Base-by-base conservation (phyloP, 1,140 invertebrate genomes). In the Tribolium madens region DNA sequence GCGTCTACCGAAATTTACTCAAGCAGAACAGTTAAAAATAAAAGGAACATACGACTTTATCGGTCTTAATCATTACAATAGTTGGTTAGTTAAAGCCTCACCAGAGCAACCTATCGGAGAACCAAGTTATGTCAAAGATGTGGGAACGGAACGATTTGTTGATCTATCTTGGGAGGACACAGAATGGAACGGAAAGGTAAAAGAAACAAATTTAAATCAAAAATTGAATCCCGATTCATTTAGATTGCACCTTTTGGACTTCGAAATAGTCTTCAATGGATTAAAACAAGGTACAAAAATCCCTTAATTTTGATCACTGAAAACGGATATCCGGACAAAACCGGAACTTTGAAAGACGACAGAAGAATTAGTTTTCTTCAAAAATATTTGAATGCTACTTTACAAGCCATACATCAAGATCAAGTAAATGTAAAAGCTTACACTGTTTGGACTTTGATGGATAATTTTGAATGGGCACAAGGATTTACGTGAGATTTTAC, bases 381-480 rank as follows among this genome's bases (percentile, higher is more conserved):
- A 42, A 4, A 42, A n/a, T 42, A 42, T 42, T 42, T 42, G n/a
- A 42, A 42, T 9, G 7, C 36, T 42, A 42, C 36, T 42, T 7
- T 42, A 9, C 36, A 64, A 14, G 72, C 31, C 0, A 57, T 52
- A 9, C 48, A 42, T 2, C 86, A 90, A 15, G 92, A 95, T 81
- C 89, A 88, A 1, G 91, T 90, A 9, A 88, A 91, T 36, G 88
- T 95, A 0, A 82, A 86, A 5, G 90, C 87, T 0, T 95, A 94
- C 79, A 89, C 91, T 0, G 85, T 89, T 47, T 95, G 93, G 93
- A 92, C 90, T 70, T 81, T 95, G 0, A 85, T 95, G 76, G 94
- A 95, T 78, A 95, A 94, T 84, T 94, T 94, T 83, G 94, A 95
- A 85, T 95, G 94, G 94, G 82, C 84, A 0, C 82, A 79, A 9